Evolutionary conservation across 2,888 invertebrate species (phyloP).

Genomic region (Acanthosepion lycidas): DNA sequence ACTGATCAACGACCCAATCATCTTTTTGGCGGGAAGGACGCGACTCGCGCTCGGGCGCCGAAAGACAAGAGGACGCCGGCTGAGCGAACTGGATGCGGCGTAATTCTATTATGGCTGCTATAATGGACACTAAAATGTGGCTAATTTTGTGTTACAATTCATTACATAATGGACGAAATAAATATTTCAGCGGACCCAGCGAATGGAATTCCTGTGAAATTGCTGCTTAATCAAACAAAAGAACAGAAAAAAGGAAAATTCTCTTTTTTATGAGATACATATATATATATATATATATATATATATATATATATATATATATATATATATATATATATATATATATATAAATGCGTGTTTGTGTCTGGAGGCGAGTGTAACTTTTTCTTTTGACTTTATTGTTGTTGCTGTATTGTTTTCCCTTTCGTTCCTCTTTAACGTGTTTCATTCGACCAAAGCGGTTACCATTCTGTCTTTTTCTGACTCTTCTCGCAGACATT

Average conservation of each 20-base stretch:
- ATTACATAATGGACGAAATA: conserved; percentile 38
- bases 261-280: no score
- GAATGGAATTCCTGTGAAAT: not conserved
- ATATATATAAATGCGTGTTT: no score
- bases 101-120: not conserved
- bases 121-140: conserved; percentile 13
- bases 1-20: conserved; percentile 39
- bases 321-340: no score
- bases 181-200: not conserved
- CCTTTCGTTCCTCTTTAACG: no score
- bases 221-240: not conserved
- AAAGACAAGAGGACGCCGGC: conserved; percentile 41
- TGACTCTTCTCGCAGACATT: no score
- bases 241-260: not conserved
- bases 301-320: no score
- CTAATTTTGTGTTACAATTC: conserved; percentile 40
- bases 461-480: no score
- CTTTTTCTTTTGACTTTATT: no score
- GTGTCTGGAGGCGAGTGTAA: no score
- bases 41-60: not conserved
- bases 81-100: not conserved
- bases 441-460: no score
- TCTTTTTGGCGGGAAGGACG: not conserved
- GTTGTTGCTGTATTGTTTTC: no score
- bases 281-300: no score